These are phyloP conservation scores for Protosalanx chinensis DNA, from an alignment of 2,797 vertebrate genomes.

Conservation along the genomic window DNA sequence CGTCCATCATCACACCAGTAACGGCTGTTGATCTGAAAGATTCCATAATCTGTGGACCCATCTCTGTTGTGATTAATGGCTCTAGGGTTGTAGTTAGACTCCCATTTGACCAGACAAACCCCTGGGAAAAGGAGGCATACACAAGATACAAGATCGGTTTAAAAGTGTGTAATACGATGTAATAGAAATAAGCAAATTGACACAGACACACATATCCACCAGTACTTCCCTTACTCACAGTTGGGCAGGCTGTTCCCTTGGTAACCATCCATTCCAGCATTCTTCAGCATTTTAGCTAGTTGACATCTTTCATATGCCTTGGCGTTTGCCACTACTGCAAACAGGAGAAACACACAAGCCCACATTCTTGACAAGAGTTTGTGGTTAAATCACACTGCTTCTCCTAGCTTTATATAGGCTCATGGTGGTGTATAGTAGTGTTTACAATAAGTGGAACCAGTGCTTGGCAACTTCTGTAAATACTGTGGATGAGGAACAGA, in stretches of 20 bases:
- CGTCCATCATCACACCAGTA: conserved; percentile 66
- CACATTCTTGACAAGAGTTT: conserved; percentile 42
- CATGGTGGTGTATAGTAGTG: too few species aligned
- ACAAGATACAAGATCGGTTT: too few species aligned
- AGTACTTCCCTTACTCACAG: neutral
- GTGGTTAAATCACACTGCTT: too few species aligned
- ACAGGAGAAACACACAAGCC: conserved; percentile 47
- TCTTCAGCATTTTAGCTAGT: conserved; percentile 53
- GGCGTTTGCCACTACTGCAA: conserved; percentile 38
- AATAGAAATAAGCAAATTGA: neutral
- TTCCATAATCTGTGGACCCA: conserved; percentile 66
- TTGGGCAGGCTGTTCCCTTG: conserved; percentile 55
- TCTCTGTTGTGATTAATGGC: conserved; percentile 62
- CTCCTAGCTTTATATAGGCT: too few species aligned
- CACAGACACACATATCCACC: neutral
- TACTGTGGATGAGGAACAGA: too few species aligned
- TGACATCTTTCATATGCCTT: conserved; percentile 59
- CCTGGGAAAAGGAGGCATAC: conserved; percentile 46
- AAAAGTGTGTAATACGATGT: too few species aligned
- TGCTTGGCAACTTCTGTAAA: too few species aligned
- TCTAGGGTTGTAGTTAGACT: conserved; percentile 55
- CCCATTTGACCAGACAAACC: conserved; percentile 69
- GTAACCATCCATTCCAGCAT: conserved; percentile 58
- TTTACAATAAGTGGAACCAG: too few species aligned
- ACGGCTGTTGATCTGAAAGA: conserved; percentile 79